Percentiles rank a stretch among this genome's conserved stretches.
Conservation (phyloP, 1,140 invertebrate species). For the Contarinia nasturtii region DNA sequence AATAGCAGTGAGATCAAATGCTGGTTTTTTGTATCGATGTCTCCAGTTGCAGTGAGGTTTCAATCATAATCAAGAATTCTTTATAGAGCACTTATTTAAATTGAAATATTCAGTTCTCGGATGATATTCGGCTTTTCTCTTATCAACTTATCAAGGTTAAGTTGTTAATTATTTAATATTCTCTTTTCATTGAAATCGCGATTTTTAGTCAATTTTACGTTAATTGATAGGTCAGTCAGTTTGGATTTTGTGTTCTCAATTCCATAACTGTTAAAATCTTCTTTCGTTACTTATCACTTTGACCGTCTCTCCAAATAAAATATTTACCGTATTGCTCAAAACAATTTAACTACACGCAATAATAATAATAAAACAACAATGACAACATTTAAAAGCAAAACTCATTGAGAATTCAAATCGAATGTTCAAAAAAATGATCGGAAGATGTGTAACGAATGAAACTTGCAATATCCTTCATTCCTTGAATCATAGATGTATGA, state of each 20-base stretch:
- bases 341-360: background rate
- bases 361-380: background rate
- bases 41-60: too few relatives aligned
- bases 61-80: too few relatives aligned
- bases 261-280: background rate
- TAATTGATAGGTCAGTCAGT: too few relatives aligned
- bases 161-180: background rate
- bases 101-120: too few relatives aligned
- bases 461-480: background rate
- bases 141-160: too few relatives aligned
- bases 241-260: background rate
- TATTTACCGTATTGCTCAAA: background rate
- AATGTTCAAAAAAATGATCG: conserved; percentile 28
- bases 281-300: background rate
- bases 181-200: background rate
- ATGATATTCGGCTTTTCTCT: too few relatives aligned
- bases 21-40: too few relatives aligned
- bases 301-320: background rate
- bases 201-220: background rate
- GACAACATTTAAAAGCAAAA: background rate
- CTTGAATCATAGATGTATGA: too few relatives aligned
- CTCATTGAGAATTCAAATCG: background rate
- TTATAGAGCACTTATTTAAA: too few relatives aligned
- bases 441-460: conserved; percentile 31
- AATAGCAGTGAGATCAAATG: too few relatives aligned